Evolutionary conservation across 2,113 vertebrate genomes (phyloP), one percentile per base, ranked within the genome.

Genomic region (Orientallactaga bullata): DNA sequence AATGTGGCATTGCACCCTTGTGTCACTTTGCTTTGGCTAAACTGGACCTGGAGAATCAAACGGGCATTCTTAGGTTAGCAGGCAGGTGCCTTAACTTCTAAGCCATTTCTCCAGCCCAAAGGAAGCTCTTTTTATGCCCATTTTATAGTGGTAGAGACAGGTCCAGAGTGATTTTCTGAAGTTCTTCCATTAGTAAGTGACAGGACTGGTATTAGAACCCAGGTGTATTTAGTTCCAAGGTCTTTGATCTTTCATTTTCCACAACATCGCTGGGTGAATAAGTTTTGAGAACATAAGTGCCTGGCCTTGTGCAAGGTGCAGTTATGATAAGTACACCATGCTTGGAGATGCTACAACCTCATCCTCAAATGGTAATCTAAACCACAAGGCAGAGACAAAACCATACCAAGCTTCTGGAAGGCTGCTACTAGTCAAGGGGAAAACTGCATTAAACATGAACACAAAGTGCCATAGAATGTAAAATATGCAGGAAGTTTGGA

Each of bases 151-250:
- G 12, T 21, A 65, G 72, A 81, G 87, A 78, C 37, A 73, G 42
- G 28, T 16, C 10, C 69, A 71, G 65, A 78, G 87, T 42, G 55
- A 81, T 77, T n/a, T 65, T 63, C 65, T 65, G 20, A 83, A 26
- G 37, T 26, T 89, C 24, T 42, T 7, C 37, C 55, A 71, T 30
- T 24, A 88, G 28, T 21, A 87, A 69, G 68, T 42, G 74, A 82
- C 6, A 28, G 60, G 69, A 63, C 37, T 93, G 37, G 42, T 79
- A 72, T 68, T 76, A 55, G 35, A 83, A 89, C 5, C 24, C 6
- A 74, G 78, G 55, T 60, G 47, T 82, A 24, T 84, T 94, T 80
- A n/a, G 16, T 87, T 79, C 47, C 66, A 85, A 95, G 80, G 69
- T 5, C 12, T 47, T 5, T 2, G 69, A 23, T 68, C 18, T 81